A percentile compares a stretch with the other conserved stretches of the same genome.
Conservation (phyloP, 2,888 invertebrate genomes). For the Callinectes sapidus region DNA sequence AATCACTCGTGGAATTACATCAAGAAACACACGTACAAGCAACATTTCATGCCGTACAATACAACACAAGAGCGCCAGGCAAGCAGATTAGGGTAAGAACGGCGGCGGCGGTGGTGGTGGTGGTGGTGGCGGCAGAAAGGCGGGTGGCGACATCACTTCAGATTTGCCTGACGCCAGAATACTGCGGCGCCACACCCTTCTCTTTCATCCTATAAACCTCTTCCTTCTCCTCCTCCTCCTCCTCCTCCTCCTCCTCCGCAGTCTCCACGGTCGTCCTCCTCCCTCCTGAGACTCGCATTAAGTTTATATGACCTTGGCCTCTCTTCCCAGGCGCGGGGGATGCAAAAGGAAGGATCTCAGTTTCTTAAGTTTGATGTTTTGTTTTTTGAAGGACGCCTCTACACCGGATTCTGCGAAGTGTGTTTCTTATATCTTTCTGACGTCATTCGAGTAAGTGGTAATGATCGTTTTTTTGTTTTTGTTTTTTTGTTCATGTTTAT, state of each 20-base stretch:
- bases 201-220: slow-evolving; percentile 7
- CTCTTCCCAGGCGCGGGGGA: not conserved
- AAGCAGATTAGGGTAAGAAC: not conserved
- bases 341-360: not conserved
- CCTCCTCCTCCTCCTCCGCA: not conserved
- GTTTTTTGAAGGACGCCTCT: not conserved
- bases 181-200: slow-evolving; percentile 30
- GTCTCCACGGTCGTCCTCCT: slow-evolving; percentile 21
- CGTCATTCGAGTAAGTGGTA: not conserved
- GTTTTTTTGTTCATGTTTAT: not conserved
- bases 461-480: not conserved
- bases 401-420: not conserved
- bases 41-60: not conserved
- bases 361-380: not conserved
- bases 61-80: not conserved
- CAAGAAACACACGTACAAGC: not conserved
- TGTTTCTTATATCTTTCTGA: not conserved
- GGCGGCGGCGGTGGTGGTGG: not conserved
- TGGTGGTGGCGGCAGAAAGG: not conserved
- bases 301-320: slow-evolving; percentile 33
- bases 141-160: not conserved
- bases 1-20: not conserved
- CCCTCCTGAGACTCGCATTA: slow-evolving; percentile 29
- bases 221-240: not conserved
- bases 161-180: slow-evolving; percentile 27